Evolutionary conservation across 2,888 invertebrate genomes (phyloP).

Genomic region (Trichacis sp.): DNA sequence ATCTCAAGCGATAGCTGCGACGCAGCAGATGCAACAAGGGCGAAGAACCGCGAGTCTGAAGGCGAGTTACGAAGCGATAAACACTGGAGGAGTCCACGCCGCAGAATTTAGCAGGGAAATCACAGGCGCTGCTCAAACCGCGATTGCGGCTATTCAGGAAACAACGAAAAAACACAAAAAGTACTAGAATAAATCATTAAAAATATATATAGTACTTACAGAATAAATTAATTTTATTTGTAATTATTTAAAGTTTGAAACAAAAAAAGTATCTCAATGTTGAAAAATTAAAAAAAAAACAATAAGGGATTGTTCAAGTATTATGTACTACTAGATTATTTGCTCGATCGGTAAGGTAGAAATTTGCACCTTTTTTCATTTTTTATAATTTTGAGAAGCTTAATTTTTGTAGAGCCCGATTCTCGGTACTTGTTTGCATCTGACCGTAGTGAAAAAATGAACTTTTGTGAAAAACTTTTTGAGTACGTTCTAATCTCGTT

Average conservation of each 20-base stretch:
- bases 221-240: not conserved
- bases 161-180: slow-evolving; percentile 77
- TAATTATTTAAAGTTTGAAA: not conserved
- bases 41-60: slow-evolving; percentile 93
- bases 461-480: no score
- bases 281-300: not conserved
- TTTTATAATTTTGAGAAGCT: no score
- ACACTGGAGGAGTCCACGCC: slow-evolving; percentile 76
- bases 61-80: slow-evolving; percentile 93
- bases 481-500: no score
- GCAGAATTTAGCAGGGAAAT: slow-evolving; percentile 79
- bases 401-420: no score
- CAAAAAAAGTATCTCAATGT: not conserved
- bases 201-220: no score
- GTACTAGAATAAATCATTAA: no score
- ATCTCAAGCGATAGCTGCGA: slow-evolving; percentile 95
- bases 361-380: not conserved
- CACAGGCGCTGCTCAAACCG: slow-evolving; percentile 80
- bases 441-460: no score
- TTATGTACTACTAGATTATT: not conserved
- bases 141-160: slow-evolving; percentile 78
- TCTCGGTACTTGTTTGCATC: no score
- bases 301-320: no score
- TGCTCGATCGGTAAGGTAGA: no score
- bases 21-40: slow-evolving; percentile 95